Evolutionary conservation across 2,888 invertebrate species (phyloP), one percentile per base, ranked within the genome.

Genomic region (Silvanus unidentatus): DNA sequence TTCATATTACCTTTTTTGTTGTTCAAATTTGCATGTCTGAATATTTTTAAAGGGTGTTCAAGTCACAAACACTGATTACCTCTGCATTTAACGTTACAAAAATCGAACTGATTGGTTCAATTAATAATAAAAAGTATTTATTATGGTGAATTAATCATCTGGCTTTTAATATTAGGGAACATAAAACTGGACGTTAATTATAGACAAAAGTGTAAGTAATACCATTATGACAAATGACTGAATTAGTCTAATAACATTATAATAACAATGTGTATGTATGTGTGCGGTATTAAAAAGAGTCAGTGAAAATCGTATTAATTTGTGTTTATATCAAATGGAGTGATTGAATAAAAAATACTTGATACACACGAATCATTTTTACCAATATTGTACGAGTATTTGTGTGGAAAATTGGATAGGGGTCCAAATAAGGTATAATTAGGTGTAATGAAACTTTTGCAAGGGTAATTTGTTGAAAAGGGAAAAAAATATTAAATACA

Each of bases 201-300:
- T 22, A 22, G 22, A 22, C 22, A 22, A 22, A 22, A 22, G 22
- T 22, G 22, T 22, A 22, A 22, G 22, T 22, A 22, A 22, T 22
- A 22, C 51, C 53, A 56, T 49, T 49, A 59, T 64, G 64, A 64
- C 62, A 64, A 64, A 64, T 63, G 62, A 59, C 59, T 62, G 53
- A 61, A 63, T 63, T 63, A 62, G 59, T 57, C 54, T 64, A 64
- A 64, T 64, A 59, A 54, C 51, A 51, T 60, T 64, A 62, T 64
- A 64, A 64, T 64, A 59, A 63, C 47, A 59, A 55, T 52, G 44
- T 46, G 38, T 36, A 52, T 29, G 43, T 46, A 42, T 56, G 51
- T 52, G 53, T 39, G 34, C 44, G 40, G 46, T 51, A 52, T 49
- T 53, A 44, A 51, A 44, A 40, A 45, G 22, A 39, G 15, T 52